A percentile compares a stretch with the other conserved stretches of the same genome.
Conservation (phyloP, 92 coral and sea anemone species). For the Chrysogorgia sp. region DNA sequence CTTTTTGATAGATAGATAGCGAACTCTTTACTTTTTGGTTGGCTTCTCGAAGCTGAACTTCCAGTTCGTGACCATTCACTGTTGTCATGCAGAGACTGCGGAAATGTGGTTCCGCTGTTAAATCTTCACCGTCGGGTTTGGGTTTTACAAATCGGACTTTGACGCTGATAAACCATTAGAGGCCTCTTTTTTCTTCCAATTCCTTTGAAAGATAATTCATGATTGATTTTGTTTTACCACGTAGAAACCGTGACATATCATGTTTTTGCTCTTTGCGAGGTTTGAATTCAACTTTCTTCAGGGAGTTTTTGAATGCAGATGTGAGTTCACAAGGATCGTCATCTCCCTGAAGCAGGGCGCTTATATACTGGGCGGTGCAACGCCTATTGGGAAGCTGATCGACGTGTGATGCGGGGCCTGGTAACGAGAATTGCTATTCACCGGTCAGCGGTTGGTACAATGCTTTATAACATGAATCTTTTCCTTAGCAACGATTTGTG, state of each 20-base stretch:
- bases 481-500: no score
- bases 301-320: no score
- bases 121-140: conserved; percentile 44
- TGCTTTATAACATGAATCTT: no score
- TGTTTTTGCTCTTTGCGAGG: conserved; percentile 34
- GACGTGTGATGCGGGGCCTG: no score
- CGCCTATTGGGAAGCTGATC: no score
- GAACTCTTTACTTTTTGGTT: conserved; percentile 35
- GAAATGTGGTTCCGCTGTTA: conserved; percentile 48
- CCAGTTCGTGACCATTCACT: conserved; percentile 17
- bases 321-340: no score
- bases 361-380: no score
- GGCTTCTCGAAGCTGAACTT: conserved; percentile 17
- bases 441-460: no score
- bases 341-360: no score
- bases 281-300: conserved; percentile 32
- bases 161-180: conserved; percentile 40
- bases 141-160: conserved; percentile 51
- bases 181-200: conserved; percentile 15
- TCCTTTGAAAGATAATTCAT: conserved; percentile 10
- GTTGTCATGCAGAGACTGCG: conserved; percentile 30
- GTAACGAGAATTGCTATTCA: no score
- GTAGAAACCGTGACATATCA: conserved; percentile 29
- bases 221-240: conserved; percentile 19
- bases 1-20: conserved; percentile 50